Conservation (phyloP, 2,888 invertebrate genomes). For the Scelioninae gen. 1 region DNA sequence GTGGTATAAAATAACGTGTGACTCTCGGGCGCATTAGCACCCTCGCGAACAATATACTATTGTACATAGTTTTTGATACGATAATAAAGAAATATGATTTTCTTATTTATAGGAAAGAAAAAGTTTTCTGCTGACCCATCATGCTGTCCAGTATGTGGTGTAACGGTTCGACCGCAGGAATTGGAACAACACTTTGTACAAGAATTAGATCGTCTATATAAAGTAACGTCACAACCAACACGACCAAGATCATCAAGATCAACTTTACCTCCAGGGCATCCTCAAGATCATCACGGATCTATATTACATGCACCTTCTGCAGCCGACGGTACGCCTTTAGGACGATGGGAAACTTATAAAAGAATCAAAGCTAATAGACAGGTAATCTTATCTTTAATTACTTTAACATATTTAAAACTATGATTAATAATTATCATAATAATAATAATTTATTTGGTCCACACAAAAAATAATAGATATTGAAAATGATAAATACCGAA, state of each 20-base stretch:
- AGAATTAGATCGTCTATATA: slow-evolving; percentile 90
- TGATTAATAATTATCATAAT: no score
- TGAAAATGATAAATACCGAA: no score
- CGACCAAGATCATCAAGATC: slow-evolving; percentile 81
- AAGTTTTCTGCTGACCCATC: slow-evolving; percentile 86
- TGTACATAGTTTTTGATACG: no score
- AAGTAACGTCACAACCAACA: slow-evolving; percentile 84
- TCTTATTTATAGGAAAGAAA: slow-evolving; percentile 81
- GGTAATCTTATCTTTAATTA: slow-evolving; percentile 77
- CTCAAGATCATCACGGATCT: slow-evolving; percentile 81
- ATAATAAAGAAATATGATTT: no score
- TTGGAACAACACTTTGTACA: slow-evolving; percentile 92
- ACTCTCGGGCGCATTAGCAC: no score
- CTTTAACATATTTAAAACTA: no score
- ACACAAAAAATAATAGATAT: no score
- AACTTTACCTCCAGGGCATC: slow-evolving; percentile 82
- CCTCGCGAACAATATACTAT: no score
- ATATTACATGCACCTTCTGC: slow-evolving; percentile 83
- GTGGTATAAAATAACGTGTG: no score
- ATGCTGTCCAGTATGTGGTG: slow-evolving; percentile 95
- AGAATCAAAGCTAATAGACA: slow-evolving; percentile 90
- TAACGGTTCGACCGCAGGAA: slow-evolving; percentile 92
- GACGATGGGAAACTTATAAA: slow-evolving; percentile 90
- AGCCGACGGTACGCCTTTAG: slow-evolving; percentile 85
- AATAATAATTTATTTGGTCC: no score